phyloP scores from a whole-genome alignment of 2,888 invertebrate species.

The Ophion slaviceki region DNA sequence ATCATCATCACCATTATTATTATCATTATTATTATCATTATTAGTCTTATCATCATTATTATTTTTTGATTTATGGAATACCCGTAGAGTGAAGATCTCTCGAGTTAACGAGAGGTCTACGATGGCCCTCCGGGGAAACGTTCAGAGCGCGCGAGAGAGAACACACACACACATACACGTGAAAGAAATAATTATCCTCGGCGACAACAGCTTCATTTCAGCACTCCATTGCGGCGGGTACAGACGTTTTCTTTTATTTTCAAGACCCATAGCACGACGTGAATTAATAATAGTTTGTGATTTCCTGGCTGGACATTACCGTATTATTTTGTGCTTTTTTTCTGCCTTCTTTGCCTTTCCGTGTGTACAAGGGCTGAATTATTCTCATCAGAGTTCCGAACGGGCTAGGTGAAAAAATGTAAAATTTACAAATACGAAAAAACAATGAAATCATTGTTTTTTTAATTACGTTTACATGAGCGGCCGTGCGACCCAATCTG shows the following conservation, averaged over 20 bases:
- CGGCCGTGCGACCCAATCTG: background rate
- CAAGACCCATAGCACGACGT: slow-evolving; percentile 26
- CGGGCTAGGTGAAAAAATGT: background rate
- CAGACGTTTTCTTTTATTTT: background rate
- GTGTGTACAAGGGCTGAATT: background rate
- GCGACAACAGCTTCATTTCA: slow-evolving; percentile 66
- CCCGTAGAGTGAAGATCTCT: slow-evolving; percentile 60
- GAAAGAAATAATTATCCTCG: slow-evolving; percentile 58
- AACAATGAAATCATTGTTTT: background rate
- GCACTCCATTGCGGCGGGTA: slow-evolving; percentile 31
- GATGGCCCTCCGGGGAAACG: slow-evolving; percentile 51
- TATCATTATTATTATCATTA: slow-evolving; percentile 33
- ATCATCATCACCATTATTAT: slow-evolving; percentile 19
- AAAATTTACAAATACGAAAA: background rate
- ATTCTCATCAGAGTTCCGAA: background rate
- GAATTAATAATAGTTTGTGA: slow-evolving; percentile 30
- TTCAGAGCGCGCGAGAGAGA: slow-evolving; percentile 26
- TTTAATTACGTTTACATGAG: too few species aligned
- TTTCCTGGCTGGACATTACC: background rate
- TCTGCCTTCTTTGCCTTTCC: too few species aligned
- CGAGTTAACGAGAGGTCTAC: slow-evolving; percentile 59
- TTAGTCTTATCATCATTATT: slow-evolving; percentile 16
- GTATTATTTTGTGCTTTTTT: background rate
- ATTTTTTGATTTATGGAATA: slow-evolving; percentile 66
- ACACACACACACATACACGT: background rate